Conservation (phyloP, 2,888 invertebrate genomes). For the Leptinotarsa juncta region DNA sequence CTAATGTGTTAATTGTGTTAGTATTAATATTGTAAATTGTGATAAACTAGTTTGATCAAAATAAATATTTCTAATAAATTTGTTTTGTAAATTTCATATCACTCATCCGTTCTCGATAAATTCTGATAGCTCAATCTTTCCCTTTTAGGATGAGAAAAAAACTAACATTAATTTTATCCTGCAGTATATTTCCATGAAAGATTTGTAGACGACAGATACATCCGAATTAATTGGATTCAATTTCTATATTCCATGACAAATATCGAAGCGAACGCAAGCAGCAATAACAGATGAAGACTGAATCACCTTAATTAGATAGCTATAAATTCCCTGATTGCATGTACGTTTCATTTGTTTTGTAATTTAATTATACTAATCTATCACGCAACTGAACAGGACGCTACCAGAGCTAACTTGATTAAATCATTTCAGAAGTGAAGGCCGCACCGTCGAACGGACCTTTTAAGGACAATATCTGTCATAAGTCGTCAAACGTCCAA, state of each 20-base stretch:
- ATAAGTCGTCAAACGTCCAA: neutral
- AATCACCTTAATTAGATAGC: conserved; percentile 31
- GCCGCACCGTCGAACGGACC: neutral
- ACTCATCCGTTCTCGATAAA: too few relatives aligned
- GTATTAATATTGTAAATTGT: too few relatives aligned
- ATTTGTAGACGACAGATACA: conserved; percentile 36
- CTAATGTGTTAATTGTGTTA: too few relatives aligned
- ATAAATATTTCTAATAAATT: too few relatives aligned
- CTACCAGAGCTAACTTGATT: conserved; percentile 25
- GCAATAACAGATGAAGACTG: conserved; percentile 20
- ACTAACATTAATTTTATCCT: too few relatives aligned
- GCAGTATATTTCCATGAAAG: conserved; percentile 19
- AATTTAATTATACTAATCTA: conserved; percentile 33
- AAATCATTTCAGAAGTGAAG: conserved; percentile 24
- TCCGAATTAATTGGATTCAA: conserved; percentile 34
- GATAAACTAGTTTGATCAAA: too few relatives aligned
- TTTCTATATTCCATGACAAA: conserved; percentile 34
- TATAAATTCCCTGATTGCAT: conserved; percentile 29
- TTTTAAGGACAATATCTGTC: conserved; percentile 18
- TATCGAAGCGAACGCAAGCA: conserved; percentile 5
- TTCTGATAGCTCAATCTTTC: too few relatives aligned
- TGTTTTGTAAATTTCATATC: too few relatives aligned
- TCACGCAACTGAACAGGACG: conserved; percentile 13
- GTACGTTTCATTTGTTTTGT: conserved; percentile 34
- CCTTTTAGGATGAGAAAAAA: too few relatives aligned